Percentiles rank a stretch among this genome's conserved stretches.
phyloP scores from a whole-genome alignment of 2,113 vertebrate species.

The Hyaena hyaena region DNA sequence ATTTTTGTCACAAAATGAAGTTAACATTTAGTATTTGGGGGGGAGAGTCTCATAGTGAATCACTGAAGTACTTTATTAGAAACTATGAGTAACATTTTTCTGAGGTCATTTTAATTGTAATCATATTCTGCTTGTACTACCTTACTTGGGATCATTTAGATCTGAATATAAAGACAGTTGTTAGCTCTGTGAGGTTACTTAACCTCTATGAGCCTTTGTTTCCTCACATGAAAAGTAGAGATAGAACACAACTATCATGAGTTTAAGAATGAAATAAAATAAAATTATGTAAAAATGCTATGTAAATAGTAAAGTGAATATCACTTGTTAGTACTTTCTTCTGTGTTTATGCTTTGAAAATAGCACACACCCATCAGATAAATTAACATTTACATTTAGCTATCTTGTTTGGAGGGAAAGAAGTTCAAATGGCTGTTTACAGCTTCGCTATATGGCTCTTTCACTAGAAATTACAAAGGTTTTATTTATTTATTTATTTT shows the following conservation, averaged over 20 bases:
- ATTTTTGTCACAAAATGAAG: constrained; percentile 40
- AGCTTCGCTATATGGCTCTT: constrained; percentile 14
- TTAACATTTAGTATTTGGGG: constrained; percentile 46
- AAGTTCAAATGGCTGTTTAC: constrained; percentile 40
- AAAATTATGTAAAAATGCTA: constrained; percentile 16
- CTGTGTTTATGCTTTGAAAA: constrained; percentile 26
- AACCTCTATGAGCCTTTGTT: constrained; percentile 7
- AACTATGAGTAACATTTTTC: constrained; percentile 60
- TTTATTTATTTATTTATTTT: not conserved
- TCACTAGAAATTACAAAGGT: not conserved
- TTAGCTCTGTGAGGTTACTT: constrained; percentile 51
- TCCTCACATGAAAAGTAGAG: constrained; percentile 18
- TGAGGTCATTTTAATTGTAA: constrained; percentile 56
- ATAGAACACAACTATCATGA: not conserved
- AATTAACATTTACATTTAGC: not conserved
- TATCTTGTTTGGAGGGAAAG: constrained; percentile 22
- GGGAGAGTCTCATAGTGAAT: constrained; percentile 27
- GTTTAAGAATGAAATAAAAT: constrained; percentile 49
- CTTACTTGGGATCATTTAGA: constrained; percentile 47
- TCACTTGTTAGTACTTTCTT: constrained; percentile 15
- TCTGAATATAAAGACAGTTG: constrained; percentile 35
- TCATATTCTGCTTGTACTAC: constrained; percentile 49
- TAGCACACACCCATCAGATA: constrained; percentile 10
- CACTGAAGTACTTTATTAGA: constrained; percentile 59
- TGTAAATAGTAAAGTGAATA: constrained; percentile 44